These are phyloP conservation scores for Cryptophagus acutangulus DNA, from an alignment of 2,888 invertebrate genomes.

Conservation along the genomic window DNA sequence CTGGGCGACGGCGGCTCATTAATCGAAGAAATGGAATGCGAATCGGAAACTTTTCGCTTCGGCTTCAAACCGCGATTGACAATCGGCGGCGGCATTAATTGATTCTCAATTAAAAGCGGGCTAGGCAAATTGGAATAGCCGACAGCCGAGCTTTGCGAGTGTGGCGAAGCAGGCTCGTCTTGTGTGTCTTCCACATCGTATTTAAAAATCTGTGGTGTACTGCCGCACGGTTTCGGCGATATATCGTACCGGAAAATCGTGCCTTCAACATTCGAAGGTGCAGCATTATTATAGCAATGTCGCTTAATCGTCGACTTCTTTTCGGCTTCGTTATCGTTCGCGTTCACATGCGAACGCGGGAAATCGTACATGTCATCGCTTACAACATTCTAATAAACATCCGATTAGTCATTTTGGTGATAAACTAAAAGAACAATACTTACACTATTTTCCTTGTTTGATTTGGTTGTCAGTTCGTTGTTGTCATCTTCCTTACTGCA, in stretches of 20 bases:
- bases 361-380: conserved; percentile 64
- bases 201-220: conserved; percentile 38
- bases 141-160: conserved; percentile 52
- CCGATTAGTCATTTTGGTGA: conserved; percentile 1
- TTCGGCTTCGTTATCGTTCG: conserved; percentile 42
- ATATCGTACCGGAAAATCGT: conserved; percentile 58
- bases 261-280: conserved; percentile 51
- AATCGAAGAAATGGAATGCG: conserved; percentile 44
- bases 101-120: conserved; percentile 41
- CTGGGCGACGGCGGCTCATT: conserved; percentile 45
- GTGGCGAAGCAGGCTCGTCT: conserved; percentile 50
- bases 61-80: conserved; percentile 82
- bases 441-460: too few relatives aligned
- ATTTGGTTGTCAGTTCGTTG: too few relatives aligned
- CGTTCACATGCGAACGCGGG: conserved; percentile 57
- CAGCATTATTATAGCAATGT: conserved; percentile 61
- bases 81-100: conserved; percentile 53
- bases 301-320: conserved; percentile 33
- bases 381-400: conserved; percentile 29
- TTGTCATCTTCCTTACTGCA: too few relatives aligned
- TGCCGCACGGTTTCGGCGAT: conserved; percentile 43
- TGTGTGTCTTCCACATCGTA: conserved; percentile 38
- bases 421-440: too few relatives aligned
- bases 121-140: conserved; percentile 58
- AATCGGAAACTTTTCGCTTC: conserved; percentile 52